Percentiles rank a stretch among this genome's conserved stretches.
Evolutionary conservation across 2,113 vertebrate species (phyloP).

Genomic region (Percina caprodes): DNA sequence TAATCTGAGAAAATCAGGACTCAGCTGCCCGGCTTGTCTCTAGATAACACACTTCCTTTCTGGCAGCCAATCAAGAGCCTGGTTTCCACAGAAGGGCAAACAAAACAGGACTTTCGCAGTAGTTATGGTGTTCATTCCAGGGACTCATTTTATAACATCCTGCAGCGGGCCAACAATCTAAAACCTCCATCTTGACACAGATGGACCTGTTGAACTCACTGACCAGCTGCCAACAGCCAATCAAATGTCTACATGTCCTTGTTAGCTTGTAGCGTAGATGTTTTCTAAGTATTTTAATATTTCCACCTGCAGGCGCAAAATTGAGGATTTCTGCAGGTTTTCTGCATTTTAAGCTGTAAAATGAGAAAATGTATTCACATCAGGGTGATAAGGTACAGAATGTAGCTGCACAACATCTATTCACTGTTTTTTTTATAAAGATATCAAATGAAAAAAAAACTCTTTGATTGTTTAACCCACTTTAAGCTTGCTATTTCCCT

Average conservation of each 20-base stretch:
- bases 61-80: conserved; percentile 62
- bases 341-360: neutral
- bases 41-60: conserved; percentile 66
- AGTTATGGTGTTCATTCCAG: neutral
- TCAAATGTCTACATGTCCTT: neutral
- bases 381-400: too few species aligned
- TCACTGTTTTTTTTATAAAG: neutral
- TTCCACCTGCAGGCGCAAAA: neutral
- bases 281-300: neutral
- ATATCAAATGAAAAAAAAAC: neutral
- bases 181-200: conserved; percentile 3
- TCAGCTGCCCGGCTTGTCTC: conserved; percentile 37
- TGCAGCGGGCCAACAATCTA: neutral
- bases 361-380: neutral
- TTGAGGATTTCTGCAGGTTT: neutral
- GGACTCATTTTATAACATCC: neutral
- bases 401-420: neutral
- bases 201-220: conserved; percentile 28
- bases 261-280: neutral
- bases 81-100: conserved; percentile 25
- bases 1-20: conserved; percentile 49
- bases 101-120: neutral
- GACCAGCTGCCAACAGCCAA: conserved; percentile 9
- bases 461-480: neutral
- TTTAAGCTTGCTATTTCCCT: neutral